Base-by-base conservation (phyloP, 2,888 invertebrate species). In the Apamea epomidion region DNA sequence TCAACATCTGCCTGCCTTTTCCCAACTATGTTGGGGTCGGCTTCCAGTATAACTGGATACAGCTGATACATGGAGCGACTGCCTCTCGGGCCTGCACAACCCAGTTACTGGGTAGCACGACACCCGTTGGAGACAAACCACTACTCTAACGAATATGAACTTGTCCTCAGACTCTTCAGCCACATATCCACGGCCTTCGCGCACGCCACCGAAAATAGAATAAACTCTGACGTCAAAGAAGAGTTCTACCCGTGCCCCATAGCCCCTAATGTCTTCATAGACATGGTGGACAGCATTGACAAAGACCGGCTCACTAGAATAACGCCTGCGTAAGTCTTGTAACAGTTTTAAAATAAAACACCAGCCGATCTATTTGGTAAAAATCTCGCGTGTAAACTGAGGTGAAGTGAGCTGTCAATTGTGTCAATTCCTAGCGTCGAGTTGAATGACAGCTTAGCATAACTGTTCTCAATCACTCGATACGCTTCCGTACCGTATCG, bases 131-230 rank as follows among this genome's bases (percentile, higher is more conserved):
- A 25, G 12, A 25, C 37, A 37, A n/a, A 54, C 6, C 16, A 25
- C 32, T 32, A 16, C 8, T 2, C 8, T 54, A 37, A 37, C 18
- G n/a, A 37, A 37, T 72, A 60, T 7, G 21, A 60, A 37, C 72
- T 73, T 29, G 72, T 78, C 2, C 76, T 18, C 76, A 93, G 96
- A 93, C 84, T 87, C 7, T 87, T 88, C 72, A 89, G 88, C 7
- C 88, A 92, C 77, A 78, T 92, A 0, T 93, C 93, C 0, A 93
- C 93, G 0, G 92, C 93, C 0, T 93, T 88, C 67, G 94, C 97
- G 0, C 97, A 98, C 87, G 97, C 91, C 1, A 92, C 90, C 0
- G 25, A 8, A 0, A 60, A 76, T 0, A 81, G 86, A 0, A 71
- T 87, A 0, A 54, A 80, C 0, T 51, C 64, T 0, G 83, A 87